Percentiles rank a stretch among this genome's conserved stretches.
Evolutionary conservation across 2,797 vertebrate species (phyloP).

Genomic region (Momotus momota): DNA sequence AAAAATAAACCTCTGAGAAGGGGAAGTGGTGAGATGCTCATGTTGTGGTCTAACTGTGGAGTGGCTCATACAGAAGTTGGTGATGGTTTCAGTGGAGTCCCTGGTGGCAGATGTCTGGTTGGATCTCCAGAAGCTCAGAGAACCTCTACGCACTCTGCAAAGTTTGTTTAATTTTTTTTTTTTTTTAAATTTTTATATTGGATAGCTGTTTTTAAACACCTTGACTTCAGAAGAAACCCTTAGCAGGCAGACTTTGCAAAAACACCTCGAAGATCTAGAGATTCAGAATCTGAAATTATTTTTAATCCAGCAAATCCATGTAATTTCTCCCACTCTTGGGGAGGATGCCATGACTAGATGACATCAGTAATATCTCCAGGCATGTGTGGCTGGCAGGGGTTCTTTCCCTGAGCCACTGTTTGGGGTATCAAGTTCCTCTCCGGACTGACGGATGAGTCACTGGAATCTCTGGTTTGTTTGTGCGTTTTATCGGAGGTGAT

Average conservation of each 20-base stretch:
- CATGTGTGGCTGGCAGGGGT: slow-evolving; percentile 7
- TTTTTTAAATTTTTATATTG: background rate
- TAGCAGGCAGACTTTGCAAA: background rate
- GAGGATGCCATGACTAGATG: background rate
- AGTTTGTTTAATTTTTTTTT: background rate
- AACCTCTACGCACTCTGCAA: background rate
- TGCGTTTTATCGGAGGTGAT: slow-evolving; percentile 62
- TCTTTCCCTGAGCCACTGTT: slow-evolving; percentile 18
- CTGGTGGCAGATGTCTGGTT: background rate
- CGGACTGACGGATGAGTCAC: slow-evolving; percentile 60
- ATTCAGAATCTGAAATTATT: background rate
- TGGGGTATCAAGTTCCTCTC: slow-evolving; percentile 19
- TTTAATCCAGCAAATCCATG: background rate
- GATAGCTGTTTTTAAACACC: background rate
- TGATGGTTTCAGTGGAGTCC: background rate
- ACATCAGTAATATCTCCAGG: background rate
- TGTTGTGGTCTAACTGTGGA: background rate
- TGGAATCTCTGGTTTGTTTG: slow-evolving; percentile 56
- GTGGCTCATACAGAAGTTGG: background rate
- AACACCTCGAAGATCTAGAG: background rate
- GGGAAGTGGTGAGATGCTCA: background rate
- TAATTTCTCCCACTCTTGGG: background rate
- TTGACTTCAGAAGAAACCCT: background rate
- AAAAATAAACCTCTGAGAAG: background rate
- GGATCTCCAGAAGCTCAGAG: background rate